Conservation (phyloP, 2,113 vertebrate species). For the Gambusia affinis region DNA sequence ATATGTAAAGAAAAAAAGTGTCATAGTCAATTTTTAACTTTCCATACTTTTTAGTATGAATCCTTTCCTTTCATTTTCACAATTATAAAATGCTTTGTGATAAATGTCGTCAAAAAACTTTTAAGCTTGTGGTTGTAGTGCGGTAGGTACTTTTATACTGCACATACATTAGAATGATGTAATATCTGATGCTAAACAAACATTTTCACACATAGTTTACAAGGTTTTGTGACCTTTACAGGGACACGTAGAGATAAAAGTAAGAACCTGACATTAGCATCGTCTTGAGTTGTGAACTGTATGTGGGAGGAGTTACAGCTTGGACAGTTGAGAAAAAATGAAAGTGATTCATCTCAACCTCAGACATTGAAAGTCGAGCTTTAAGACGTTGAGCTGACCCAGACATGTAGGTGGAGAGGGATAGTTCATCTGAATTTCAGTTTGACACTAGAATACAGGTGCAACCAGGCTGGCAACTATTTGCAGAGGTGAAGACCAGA, state of each 20-base stretch:
- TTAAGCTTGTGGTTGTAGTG: background rate
- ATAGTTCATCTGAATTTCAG: slow-evolving; percentile 32
- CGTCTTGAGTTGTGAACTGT: slow-evolving; percentile 2
- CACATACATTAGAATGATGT: background rate
- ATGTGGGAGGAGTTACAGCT: slow-evolving; percentile 27
- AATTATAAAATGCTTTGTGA: no score
- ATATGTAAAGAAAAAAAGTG: no score
- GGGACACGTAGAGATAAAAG: background rate
- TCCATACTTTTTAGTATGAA: no score
- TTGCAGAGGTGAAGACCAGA: background rate
- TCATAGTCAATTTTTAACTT: no score
- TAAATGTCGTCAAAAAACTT: background rate
- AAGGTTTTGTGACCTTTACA: background rate
- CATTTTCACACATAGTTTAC: background rate
- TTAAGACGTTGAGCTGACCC: slow-evolving; percentile 27
- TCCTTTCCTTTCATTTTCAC: no score
- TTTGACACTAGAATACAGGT: slow-evolving; percentile 22
- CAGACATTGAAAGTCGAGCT: slow-evolving; percentile 23
- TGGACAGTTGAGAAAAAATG: slow-evolving; percentile 27
- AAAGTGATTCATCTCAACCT: slow-evolving; percentile 51
- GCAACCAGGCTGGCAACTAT: background rate
- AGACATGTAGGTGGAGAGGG: slow-evolving; percentile 58
- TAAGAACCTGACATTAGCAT: background rate
- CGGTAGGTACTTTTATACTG: background rate
- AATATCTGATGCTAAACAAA: background rate